These are phyloP conservation scores for Excalfactoria chinensis DNA, from an alignment of 2,113 vertebrate genomes.

Conservation along the genomic window DNA sequence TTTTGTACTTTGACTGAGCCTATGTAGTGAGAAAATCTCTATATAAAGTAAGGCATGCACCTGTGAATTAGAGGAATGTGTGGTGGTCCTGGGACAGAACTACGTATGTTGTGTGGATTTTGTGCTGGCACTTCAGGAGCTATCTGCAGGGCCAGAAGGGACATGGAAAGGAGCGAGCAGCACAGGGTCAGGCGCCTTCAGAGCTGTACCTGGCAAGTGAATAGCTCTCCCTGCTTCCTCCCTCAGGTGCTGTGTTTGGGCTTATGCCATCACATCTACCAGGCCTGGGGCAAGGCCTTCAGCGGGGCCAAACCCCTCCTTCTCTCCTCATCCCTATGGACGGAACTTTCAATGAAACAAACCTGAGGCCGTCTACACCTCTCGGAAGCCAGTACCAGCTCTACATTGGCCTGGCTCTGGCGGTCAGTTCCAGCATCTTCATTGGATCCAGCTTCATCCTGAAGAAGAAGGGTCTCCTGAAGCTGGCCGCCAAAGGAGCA, in stretches of 20 bases:
- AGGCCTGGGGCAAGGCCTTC: conserved; percentile 77
- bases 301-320: conserved; percentile 43
- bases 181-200: background rate
- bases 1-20: background rate
- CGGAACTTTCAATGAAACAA: conserved; percentile 41
- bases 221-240: background rate
- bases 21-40: background rate
- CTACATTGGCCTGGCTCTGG: conserved; percentile 77
- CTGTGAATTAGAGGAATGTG: background rate
- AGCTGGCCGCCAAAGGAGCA: conserved; percentile 75
- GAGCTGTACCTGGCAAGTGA: background rate
- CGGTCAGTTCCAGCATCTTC: conserved; percentile 79
- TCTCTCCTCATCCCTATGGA: conserved; percentile 1
- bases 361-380: conserved; percentile 23
- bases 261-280: conserved; percentile 57
- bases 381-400: conserved; percentile 70
- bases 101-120: background rate
- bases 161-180: background rate
- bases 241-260: conserved; percentile 72
- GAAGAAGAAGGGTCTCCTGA: conserved; percentile 85
- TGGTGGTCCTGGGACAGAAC: background rate
- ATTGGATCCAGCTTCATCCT: conserved; percentile 85
- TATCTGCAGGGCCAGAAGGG: background rate
- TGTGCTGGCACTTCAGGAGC: background rate
- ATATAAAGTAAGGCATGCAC: background rate